Conservation (phyloP, 2,888 invertebrate genomes). For the Thymelicus sylvestris region DNA sequence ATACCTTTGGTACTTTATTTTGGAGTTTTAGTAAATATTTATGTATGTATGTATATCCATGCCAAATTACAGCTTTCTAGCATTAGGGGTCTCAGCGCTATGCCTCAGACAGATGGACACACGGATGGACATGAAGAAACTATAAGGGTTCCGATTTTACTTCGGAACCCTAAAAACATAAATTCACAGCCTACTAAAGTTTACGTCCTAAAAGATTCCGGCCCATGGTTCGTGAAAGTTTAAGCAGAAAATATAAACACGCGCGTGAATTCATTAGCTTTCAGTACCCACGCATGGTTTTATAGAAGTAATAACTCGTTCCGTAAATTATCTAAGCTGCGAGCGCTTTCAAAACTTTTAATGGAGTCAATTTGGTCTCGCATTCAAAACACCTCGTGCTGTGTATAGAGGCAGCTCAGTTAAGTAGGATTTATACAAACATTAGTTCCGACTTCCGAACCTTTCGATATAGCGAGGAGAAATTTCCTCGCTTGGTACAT, state of each 20-base stretch:
- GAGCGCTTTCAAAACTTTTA: constrained; percentile 83
- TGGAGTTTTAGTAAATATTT: too few relatives aligned
- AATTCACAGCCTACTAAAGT: constrained; percentile 8
- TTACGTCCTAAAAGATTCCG: constrained; percentile 1
- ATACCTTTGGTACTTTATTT: too few relatives aligned
- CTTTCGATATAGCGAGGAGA: constrained; percentile 51
- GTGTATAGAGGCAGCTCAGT: constrained; percentile 54
- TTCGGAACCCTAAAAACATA: not conserved
- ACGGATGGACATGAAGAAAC: too few relatives aligned
- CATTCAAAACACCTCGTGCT: constrained; percentile 77
- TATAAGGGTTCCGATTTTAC: too few relatives aligned
- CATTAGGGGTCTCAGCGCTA: too few relatives aligned
- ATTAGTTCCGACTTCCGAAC: constrained; percentile 62
- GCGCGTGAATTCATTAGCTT: constrained; percentile 74
- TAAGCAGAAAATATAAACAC: constrained; percentile 55
- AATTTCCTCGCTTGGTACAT: constrained; percentile 9
- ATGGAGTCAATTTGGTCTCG: constrained; percentile 82
- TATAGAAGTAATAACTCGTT: constrained; percentile 77
- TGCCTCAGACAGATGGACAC: too few relatives aligned
- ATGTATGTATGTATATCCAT: too few relatives aligned
- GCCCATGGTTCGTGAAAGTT: constrained; percentile 16
- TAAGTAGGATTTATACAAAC: constrained; percentile 74
- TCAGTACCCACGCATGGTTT: constrained; percentile 69
- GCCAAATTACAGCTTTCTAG: too few relatives aligned
- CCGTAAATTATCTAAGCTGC: constrained; percentile 81